Base-by-base conservation (phyloP, 2,888 invertebrate species). In the Ctena decussata region DNA sequence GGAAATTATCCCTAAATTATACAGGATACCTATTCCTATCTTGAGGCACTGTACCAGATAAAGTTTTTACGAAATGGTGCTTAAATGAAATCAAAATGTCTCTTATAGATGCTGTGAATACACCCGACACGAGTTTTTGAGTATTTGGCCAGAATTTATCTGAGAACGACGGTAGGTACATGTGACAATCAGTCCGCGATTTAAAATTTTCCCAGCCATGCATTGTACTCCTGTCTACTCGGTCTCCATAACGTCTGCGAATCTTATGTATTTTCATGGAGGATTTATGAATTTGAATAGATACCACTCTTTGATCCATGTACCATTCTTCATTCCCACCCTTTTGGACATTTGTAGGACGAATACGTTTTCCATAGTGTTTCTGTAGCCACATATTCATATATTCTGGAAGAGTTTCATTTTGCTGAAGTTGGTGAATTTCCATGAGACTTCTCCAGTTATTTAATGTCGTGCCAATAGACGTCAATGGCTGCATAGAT, bases 401-500 rank as follows among this genome's bases (percentile, higher is more conserved):
- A 30, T 44, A 73, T 18, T 30, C 18, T 8, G 49, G 12, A 41
- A 49, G 46, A 46, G 27, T 8, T 27, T 73, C 30, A 44, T 46
- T 73, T 8, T 49, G 1, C 27, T 46, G 18, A 11, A 73, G 1
- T 5, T 44, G 27, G 27, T 30, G 6, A 6, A 73, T 18, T 21
- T 46, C 49, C 73, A 73, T 73, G 11, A 73, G n/a, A 6, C 27
- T 1, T 30, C 24, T 46, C 73, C 73, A 73, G 27, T 73, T 73
- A 6, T 27, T 3, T 49, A n/a, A 3, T 5, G 41, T 46, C 73
- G 46, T 73, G 18, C 73, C 73, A 15, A 73, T 73, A 1, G 73
- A 46, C 32, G 73, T 49, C 73, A 73, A 46, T 18, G 73, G 73
- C 30, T 73, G 73, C 73, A 73, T 73, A 37, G 3, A 8, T n/a